Evolutionary conservation across 2,888 invertebrate genomes (phyloP).

Genomic region (Netelia melanura): DNA sequence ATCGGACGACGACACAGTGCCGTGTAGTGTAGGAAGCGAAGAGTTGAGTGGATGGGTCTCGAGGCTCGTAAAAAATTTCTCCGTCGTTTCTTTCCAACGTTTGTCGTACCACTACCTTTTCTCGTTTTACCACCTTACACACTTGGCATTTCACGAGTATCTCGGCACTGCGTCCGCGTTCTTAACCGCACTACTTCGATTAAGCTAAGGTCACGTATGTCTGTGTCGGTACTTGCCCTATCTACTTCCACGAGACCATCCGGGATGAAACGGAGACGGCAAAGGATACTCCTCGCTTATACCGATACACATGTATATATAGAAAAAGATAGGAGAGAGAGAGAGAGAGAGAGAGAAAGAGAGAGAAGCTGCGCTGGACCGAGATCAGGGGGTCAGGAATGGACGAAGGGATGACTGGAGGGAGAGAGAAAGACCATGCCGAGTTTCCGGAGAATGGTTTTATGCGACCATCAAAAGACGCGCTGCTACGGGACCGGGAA

Average conservation of each 20-base stretch:
- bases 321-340: background rate
- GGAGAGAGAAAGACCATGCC: slow-evolving; percentile 24
- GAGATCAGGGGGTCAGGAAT: slow-evolving; percentile 38
- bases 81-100: background rate
- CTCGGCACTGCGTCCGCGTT: slow-evolving; percentile 1
- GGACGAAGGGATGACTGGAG: too few relatives aligned
- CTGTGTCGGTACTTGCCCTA: slow-evolving; percentile 19
- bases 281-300: slow-evolving; percentile 33
- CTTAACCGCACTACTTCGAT: slow-evolving; percentile 57
- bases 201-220: slow-evolving; percentile 46
- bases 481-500: slow-evolving; percentile 63
- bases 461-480: slow-evolving; percentile 70
- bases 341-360: too few relatives aligned
- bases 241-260: slow-evolving; percentile 23
- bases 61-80: slow-evolving; percentile 20
- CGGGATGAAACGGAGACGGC: slow-evolving; percentile 4
- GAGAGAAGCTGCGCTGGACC: background rate
- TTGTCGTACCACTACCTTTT: background rate
- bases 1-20: background rate
- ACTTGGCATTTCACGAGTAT: background rate
- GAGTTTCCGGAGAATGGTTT: slow-evolving; percentile 67
- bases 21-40: background rate
- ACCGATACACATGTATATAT: slow-evolving; percentile 44
- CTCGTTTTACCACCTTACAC: slow-evolving; percentile 9
- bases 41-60: slow-evolving; percentile 5